phyloP scores from a whole-genome alignment of 2,888 invertebrate species.

The Schrankia costaestrigalis region DNA sequence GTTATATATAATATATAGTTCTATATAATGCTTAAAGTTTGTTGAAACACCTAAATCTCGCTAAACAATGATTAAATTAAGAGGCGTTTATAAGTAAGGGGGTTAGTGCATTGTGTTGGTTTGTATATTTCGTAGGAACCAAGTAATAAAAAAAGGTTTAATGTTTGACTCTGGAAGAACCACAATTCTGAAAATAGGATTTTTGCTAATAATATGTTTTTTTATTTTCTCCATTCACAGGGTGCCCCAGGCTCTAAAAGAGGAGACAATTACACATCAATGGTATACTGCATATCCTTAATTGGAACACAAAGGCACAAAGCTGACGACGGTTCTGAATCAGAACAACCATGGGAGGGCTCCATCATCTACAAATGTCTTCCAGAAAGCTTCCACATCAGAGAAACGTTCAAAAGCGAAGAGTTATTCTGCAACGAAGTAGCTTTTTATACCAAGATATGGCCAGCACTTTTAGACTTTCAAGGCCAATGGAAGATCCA shows the following conservation, averaged over 20 bases:
- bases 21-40: too few species aligned
- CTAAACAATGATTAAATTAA: too few species aligned
- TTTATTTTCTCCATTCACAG: conserved; percentile 47
- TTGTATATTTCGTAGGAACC: too few species aligned
- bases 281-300: conserved; percentile 83
- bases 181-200: too few species aligned
- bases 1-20: too few species aligned
- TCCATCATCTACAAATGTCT: conserved; percentile 86
- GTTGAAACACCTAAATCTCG: too few species aligned
- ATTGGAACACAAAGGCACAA: conserved; percentile 69
- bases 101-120: too few species aligned
- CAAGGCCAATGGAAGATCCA: conserved; percentile 71
- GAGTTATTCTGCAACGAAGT: conserved; percentile 86
- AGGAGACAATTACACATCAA: conserved; percentile 88
- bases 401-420: conserved; percentile 87
- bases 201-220: background rate
- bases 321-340: conserved; percentile 50
- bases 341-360: conserved; percentile 80
- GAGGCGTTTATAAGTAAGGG: too few species aligned
- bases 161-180: too few species aligned
- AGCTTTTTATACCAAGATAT: conserved; percentile 85
- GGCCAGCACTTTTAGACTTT: conserved; percentile 83
- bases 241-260: conserved; percentile 85
- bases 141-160: too few species aligned
- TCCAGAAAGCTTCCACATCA: conserved; percentile 82